Evolutionary conservation across 2,113 vertebrate species (phyloP).

Genomic region (Lathamus discolor): DNA sequence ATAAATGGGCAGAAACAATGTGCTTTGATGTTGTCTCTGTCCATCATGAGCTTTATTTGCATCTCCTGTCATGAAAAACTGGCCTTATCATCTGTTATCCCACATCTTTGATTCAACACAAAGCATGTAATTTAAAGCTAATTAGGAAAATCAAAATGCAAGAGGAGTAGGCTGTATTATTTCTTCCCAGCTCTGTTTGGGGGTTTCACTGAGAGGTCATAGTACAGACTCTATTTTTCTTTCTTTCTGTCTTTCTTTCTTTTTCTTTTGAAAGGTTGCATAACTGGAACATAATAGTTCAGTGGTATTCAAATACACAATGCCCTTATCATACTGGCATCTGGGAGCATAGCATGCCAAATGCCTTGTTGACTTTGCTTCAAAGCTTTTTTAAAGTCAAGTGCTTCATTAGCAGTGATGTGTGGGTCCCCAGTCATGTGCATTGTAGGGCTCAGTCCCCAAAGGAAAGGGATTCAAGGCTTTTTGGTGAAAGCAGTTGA

Average conservation of each 20-base stretch:
- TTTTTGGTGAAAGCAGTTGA: neutral
- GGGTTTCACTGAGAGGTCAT: neutral
- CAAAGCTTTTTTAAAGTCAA: conserved; percentile 14
- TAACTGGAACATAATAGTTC: conserved; percentile 22
- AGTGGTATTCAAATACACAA: conserved; percentile 43
- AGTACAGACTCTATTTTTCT: neutral
- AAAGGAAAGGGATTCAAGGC: neutral
- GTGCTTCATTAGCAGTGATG: neutral
- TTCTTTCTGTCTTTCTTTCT: neutral
- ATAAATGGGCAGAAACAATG: neutral
- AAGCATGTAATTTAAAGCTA: neutral
- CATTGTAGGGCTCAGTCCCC: neutral
- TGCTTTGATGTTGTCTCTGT: neutral
- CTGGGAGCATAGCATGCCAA: conserved; percentile 7
- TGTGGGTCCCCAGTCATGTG: neutral
- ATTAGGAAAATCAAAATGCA: neutral
- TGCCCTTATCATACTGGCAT: conserved; percentile 50
- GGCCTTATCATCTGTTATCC: neutral
- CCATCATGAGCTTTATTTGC: neutral
- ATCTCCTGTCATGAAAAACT: neutral
- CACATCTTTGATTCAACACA: neutral
- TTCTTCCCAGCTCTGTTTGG: neutral
- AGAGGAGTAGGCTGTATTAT: neutral
- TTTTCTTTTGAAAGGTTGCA: neutral
- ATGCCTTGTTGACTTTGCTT: conserved; percentile 13